Percentiles rank a stretch among this genome's conserved stretches.
phyloP scores from a whole-genome alignment of 2,797 vertebrate species.

The Spea hammondii region DNA sequence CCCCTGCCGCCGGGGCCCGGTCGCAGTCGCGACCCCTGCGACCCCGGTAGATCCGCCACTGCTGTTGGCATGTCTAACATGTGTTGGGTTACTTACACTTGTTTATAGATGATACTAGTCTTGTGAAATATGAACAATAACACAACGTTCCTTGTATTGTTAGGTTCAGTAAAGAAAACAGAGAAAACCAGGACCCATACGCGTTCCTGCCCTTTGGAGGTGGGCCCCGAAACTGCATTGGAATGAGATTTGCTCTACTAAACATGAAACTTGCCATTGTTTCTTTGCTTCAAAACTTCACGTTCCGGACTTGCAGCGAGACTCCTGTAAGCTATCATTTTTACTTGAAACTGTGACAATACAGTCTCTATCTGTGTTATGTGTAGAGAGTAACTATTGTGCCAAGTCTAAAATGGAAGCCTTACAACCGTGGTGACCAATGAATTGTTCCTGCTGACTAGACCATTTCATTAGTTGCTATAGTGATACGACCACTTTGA shows the following conservation, averaged over 20 bases:
- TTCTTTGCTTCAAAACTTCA: conserved; percentile 76
- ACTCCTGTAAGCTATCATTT: conserved; percentile 68
- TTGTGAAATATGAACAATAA: neutral
- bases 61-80: neutral
- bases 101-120: too few species aligned
- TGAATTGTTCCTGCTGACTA: too few species aligned
- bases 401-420: neutral
- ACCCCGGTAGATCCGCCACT: too few species aligned
- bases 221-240: conserved; percentile 84
- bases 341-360: neutral
- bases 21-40: too few species aligned
- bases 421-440: neutral
- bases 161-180: conserved; percentile 81
- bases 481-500: too few species aligned
- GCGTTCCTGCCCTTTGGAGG: conserved; percentile 79
- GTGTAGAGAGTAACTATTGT: neutral
- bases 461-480: too few species aligned
- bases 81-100: neutral
- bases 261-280: conserved; percentile 70
- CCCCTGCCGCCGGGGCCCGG: too few species aligned
- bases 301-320: conserved; percentile 75
- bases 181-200: conserved; percentile 68
- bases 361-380: neutral
- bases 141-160: neutral
- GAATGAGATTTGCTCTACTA: conserved; percentile 79